Evolutionary conservation across 2,113 vertebrate genomes (phyloP), one percentile per base, ranked within the genome.

Genomic region (Polyodon spathula): DNA sequence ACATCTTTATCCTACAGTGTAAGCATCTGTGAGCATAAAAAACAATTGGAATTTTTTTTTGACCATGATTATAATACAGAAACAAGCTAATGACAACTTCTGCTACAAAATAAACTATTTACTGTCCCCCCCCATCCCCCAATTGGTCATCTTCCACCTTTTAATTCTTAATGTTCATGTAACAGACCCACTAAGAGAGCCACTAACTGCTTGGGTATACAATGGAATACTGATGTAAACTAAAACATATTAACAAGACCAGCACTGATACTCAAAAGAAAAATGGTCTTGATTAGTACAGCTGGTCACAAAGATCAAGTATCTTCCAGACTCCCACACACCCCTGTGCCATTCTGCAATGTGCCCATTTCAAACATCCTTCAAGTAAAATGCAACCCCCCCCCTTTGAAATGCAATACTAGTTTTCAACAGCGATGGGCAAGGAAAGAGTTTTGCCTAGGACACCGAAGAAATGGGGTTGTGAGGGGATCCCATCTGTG

Each of bases 401-500:
- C 58, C 67, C 51, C 43, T 37, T 41, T 54, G 58, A 53, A 65
- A 42, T 38, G 48, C 59, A 62, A 42, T 43, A 44, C 66, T 60
- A 14, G 52, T 56, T 57, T 44, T 46, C 16, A 63, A 17, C 75
- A 12, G 51, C 17, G 40, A 60, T 41, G 11, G 70, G 68, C 71
- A 68, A 57, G 63, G 72, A 62, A 71, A 64, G 66, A 71, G 57
- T 57, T 64, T 53, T 37, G 64, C 72, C 76, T 88, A 99, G 84
- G 96, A 99, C 79, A 99, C 96, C 1, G 96, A 99, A 48, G 96
- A 97, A 79, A 97, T 97, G 44, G 94, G 93, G 76, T 96, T 97
- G 78, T 97, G 93, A 78, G 96, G 95, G 46, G 96, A 97, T 60
- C 96, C 96, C 96, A 99, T 99, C 76, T 97, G 94, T 71, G 96